Evolutionary conservation across 1,140 invertebrate genomes (phyloP), one percentile per base, ranked within the genome.

Genomic region (Diprion similis): DNA sequence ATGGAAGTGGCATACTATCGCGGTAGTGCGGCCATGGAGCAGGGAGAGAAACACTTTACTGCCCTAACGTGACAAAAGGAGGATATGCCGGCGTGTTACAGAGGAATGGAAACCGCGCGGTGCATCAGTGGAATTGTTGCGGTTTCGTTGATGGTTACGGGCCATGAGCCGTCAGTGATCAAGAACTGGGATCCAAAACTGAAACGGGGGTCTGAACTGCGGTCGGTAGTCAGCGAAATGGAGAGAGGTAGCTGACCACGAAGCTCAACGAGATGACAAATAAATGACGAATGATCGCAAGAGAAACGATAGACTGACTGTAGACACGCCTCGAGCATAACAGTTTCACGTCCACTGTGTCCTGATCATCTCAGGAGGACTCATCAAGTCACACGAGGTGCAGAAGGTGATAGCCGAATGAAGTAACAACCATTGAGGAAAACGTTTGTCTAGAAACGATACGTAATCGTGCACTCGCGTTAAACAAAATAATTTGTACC

Each of bases 11-110:
- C 9, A 59, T 13, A 59, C 24, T 37, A 37, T 37, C 24, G 51
- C 51, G 51, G 51, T 17, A 17, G 51, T 8, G 51, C n/a, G 4
- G 51, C 24, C 9, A 59, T 59, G n/a, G 51, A 15, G n/a, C 9
- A 59, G 51, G n/a, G 51, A 59, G 51, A 59, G 51, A 59, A 59
- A 59, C 9, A 59, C 51, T 59, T 59, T 59, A 59, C 51, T 59
- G 51, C n/a, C 9, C 51, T 59, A 59, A 59, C 51, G 51, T 59
- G 51, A 59, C 51, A 59, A 59, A 59, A 59, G 11, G 51, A 59
- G 51, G 51, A 59, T 59, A 4, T 4, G 11, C 51, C 51, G 9
- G 51, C 51, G n/a, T 59, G 51, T 59, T 59, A 13, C 11, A 59
- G n/a, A 4, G 51, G 51, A 59, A 59, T 59, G 51, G 51, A 59